phyloP scores from a whole-genome alignment of 2,888 invertebrate genomes.

The Cephus nigrinus region DNA sequence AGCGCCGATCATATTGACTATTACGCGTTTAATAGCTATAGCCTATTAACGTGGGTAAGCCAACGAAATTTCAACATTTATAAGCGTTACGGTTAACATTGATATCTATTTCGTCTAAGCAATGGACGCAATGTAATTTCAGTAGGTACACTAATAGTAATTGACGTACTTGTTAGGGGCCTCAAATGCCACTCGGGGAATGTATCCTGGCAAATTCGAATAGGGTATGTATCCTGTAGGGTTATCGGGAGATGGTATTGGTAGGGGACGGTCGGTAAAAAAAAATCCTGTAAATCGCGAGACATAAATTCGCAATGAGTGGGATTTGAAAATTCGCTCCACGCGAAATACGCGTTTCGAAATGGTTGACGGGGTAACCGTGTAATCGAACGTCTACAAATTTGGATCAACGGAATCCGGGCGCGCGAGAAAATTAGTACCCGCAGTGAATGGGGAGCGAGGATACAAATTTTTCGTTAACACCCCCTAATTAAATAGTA shows the following conservation, averaged over 20 bases:
- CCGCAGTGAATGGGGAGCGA: not conserved
- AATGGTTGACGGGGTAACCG: not conserved
- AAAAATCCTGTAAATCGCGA: not conserved
- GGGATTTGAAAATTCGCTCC: not conserved
- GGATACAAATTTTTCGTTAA: not conserved
- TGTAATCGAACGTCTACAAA: not conserved
- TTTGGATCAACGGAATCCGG: not conserved
- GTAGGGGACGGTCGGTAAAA: not conserved
- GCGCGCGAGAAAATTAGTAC: not conserved
- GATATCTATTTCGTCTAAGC: not conserved
- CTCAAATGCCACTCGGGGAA: not conserved
- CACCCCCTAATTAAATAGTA: not conserved
- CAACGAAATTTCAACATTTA: not conserved
- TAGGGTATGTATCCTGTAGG: not conserved
- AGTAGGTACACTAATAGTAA: not conserved
- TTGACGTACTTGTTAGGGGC: not conserved
- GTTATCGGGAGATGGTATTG: not conserved
- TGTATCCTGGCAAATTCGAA: not conserved
- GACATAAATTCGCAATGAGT: not conserved
- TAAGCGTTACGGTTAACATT: not conserved
- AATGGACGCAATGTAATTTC: not conserved
- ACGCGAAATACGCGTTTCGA: not conserved
- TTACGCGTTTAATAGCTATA: conserved; percentile 18
- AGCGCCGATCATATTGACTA: conserved; percentile 1
- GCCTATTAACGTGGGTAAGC: not conserved